Conservation (phyloP, 2,888 invertebrate genomes). For the Volucella bombylans region DNA sequence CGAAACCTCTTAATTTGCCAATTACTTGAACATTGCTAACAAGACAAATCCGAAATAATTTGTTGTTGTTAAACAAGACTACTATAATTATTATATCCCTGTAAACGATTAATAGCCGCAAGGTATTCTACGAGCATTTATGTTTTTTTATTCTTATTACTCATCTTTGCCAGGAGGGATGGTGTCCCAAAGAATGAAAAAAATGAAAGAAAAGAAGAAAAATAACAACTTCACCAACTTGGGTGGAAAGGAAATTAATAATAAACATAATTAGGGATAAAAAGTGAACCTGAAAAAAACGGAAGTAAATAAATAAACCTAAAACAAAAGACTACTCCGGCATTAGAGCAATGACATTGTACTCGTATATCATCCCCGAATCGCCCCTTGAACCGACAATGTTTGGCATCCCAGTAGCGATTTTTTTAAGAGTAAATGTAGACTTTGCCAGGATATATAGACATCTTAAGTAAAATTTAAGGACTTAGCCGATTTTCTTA, state of each 20-base stretch:
- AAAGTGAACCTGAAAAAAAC: conserved; percentile 15
- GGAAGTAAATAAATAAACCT: not conserved
- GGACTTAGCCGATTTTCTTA: conserved; percentile 54
- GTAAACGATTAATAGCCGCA: conserved; percentile 46
- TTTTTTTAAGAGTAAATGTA: not conserved
- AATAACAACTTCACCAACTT: not conserved
- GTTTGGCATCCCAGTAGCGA: conserved; percentile 22
- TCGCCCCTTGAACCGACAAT: not conserved
- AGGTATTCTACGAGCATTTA: conserved; percentile 9
- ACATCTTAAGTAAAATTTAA: conserved; percentile 38
- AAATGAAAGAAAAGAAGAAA: conserved; percentile 1
- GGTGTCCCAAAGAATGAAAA: conserved; percentile 1
- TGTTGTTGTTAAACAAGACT: conserved; percentile 47
- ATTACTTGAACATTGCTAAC: conserved; percentile 29
- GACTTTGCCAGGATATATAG: not conserved
- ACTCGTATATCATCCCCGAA: conserved; percentile 2
- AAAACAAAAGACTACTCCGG: conserved; percentile 21
- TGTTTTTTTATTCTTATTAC: not conserved
- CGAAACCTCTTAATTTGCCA: conserved; percentile 21
- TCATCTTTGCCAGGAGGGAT: not conserved
- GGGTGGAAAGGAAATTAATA: conserved; percentile 47
- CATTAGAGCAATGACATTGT: conserved; percentile 25
- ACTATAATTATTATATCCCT: conserved; percentile 1
- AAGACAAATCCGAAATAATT: conserved; percentile 35
- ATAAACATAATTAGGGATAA: conserved; percentile 61